Conservation (phyloP, 2,113 vertebrate species). For the Nesospiza acunhae region DNA sequence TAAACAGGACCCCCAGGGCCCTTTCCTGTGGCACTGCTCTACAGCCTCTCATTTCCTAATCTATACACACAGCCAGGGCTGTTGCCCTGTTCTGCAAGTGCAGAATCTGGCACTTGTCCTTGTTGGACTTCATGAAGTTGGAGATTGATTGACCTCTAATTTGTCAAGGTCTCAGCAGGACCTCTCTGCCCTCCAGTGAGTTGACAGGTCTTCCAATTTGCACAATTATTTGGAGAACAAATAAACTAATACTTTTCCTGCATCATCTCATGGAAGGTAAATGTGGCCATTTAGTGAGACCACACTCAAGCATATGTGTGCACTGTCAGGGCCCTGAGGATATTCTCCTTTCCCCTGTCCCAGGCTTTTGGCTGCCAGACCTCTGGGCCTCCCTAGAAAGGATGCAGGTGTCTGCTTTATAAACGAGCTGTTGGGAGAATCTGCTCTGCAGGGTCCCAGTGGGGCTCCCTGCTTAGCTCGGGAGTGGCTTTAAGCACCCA, state of each 20-base stretch:
- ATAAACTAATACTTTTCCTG: background rate
- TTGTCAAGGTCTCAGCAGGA: background rate
- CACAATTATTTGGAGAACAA: background rate
- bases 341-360: no score
- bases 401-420: background rate
- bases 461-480: background rate
- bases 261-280: background rate
- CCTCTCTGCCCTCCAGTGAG: background rate
- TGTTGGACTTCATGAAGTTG: background rate
- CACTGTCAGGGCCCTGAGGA: no score
- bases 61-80: background rate
- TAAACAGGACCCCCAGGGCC: fast-evolving
- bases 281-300: background rate
- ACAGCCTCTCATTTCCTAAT: background rate
- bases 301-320: background rate
- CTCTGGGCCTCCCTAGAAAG: background rate
- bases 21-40: background rate
- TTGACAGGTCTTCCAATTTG: background rate
- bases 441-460: background rate
- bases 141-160: background rate
- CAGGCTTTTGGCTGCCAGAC: background rate
- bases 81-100: background rate
- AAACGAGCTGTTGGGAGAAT: background rate
- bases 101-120: background rate
- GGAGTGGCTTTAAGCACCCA: background rate